phyloP scores from a whole-genome alignment of 64 coral and sea anemone species.

The Exaiptasia diaphana region DNA sequence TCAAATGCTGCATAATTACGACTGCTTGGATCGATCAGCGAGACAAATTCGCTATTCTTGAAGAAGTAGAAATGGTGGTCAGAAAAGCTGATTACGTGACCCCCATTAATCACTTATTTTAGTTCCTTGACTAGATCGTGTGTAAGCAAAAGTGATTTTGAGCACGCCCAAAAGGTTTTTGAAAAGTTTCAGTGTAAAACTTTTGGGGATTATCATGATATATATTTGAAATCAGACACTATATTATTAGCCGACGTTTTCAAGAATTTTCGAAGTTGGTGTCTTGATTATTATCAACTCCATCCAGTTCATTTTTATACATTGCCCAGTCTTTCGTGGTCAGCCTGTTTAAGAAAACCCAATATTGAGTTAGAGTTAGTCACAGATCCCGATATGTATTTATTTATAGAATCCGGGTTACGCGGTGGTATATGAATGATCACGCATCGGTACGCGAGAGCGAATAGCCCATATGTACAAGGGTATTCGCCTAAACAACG shows the following conservation, averaged over 20 bases:
- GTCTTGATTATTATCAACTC: not conserved
- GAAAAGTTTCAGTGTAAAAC: not conserved
- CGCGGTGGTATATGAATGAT: not conserved
- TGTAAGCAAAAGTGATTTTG: not conserved
- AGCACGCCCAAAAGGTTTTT: not conserved
- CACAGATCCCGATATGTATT: slow-evolving; percentile 11
- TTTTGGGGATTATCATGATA: slow-evolving; percentile 19
- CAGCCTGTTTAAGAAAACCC: not conserved
- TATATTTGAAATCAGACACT: not conserved
- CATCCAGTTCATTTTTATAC: too few relatives aligned
- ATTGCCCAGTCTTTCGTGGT: slow-evolving; percentile 19
- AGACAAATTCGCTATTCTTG: too few relatives aligned
- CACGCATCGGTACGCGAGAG: not conserved
- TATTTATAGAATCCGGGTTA: slow-evolving; percentile 10
- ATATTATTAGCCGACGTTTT: slow-evolving; percentile 4
- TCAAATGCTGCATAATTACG: too few relatives aligned
- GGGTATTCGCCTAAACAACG: not conserved
- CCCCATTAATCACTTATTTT: too few relatives aligned
- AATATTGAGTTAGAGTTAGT: too few relatives aligned
- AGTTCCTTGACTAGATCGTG: too few relatives aligned
- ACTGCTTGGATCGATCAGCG: too few relatives aligned
- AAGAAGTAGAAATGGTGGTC: too few relatives aligned
- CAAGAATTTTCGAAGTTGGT: not conserved
- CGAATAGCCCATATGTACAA: slow-evolving; percentile 1
- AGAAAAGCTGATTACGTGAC: too few relatives aligned